Evolutionary conservation across 2,888 invertebrate species (phyloP).

Genomic region (Thera britannica): DNA sequence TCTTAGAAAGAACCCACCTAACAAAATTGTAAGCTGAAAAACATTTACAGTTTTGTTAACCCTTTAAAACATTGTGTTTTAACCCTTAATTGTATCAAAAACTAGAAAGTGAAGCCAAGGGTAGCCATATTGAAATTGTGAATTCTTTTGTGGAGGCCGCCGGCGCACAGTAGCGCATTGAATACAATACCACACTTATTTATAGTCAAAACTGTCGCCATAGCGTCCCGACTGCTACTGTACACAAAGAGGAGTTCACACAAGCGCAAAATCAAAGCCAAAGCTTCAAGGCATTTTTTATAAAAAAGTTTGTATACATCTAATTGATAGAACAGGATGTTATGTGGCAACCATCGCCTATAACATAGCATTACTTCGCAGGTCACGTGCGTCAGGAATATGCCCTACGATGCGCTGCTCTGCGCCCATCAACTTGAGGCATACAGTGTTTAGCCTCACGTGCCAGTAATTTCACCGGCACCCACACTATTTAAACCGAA

Average conservation of each 20-base stretch:
- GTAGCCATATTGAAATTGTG: conserved; percentile 70
- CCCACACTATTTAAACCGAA: no score
- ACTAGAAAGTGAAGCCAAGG: conserved; percentile 24
- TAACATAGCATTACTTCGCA: no score
- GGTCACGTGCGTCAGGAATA: no score
- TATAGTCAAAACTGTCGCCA: conserved; percentile 84
- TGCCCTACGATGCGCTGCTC: no score
- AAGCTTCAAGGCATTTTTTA: background rate
- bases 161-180: conserved; percentile 77
- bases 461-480: no score
- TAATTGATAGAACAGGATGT: no score
- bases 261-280: background rate
- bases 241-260: background rate
- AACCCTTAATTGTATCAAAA: conserved; percentile 22
- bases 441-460: no score
- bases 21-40: no score
- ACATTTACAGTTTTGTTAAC: background rate
- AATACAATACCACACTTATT: conserved; percentile 85
- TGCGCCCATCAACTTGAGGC: no score
- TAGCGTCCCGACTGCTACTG: conserved; percentile 66
- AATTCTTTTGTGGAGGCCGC: conserved; percentile 82
- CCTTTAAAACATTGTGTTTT: background rate
- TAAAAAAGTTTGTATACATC: no score
- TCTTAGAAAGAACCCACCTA: no score
- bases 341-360: no score